Base-by-base conservation (phyloP, 2,888 invertebrate species). In the Amphimallon solstitiale region DNA sequence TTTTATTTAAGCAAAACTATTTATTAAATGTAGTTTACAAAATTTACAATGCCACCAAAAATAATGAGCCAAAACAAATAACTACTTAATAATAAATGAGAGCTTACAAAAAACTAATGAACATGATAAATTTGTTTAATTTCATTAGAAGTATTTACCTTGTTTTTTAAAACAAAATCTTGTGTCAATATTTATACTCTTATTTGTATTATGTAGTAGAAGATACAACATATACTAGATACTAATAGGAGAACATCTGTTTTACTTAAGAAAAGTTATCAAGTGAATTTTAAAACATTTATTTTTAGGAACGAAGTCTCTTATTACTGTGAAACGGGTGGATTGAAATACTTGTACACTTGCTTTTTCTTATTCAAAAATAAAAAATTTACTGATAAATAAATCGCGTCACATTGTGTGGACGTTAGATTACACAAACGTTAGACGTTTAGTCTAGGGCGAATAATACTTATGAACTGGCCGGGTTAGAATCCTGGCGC, bases 401-500 rank as follows among this genome's bases (percentile, higher is more conserved):
- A 38, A 54, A 21, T 45, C 67, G 69, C 71, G 68, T 70, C 70
- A 71, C 69, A 71, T 71, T 71, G 68, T 67, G 64, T 68, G 51
- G 56, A 69, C 68, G 64, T 67, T 66, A 61, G 63, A 62, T 21
- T 65, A 65, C 66, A 65, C 67, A 68, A 52, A 56, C 68, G 64
- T 60, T 65, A 64, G 60, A 52, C 54, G 65, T 54, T 69, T 62
- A 63, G 37, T 40, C 64, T 67, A 68, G 64, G 59, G 56, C 63
- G 71, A 73, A 70, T 66, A 71, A 72, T 62, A 68, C 65, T 72
- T 73, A 70, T 72, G 71, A 71, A 75, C 74, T 75, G 74, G 73
- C 76, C 74, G 73, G 74, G 74, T 71, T 73, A 73, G 71, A 71
- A 68, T 72, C 72, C 68, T 71, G 72, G 69, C 72, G 73, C 69